Percentiles rank a stretch among this genome's conserved stretches.
Conservation (phyloP, 2,888 invertebrate genomes). For the Limnephilus marmoratus region DNA sequence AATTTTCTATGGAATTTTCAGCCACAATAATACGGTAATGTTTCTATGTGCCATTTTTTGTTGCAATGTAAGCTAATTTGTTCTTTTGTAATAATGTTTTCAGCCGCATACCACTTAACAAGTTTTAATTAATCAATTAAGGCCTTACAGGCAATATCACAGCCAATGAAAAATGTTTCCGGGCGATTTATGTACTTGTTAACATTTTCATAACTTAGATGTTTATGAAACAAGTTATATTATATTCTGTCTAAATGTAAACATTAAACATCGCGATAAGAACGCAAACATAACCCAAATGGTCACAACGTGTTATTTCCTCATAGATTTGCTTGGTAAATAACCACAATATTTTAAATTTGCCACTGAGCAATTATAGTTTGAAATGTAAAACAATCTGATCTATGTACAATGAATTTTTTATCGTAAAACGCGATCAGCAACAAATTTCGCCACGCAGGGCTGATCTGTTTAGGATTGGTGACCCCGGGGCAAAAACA, state of each 20-base stretch:
- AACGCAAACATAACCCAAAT: background rate
- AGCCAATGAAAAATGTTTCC: slow-evolving; percentile 33
- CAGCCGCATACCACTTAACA: background rate
- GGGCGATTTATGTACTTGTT: slow-evolving; percentile 5
- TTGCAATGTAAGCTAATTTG: background rate
- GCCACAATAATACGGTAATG: background rate
- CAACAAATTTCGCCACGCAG: too few species aligned
- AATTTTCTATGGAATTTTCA: background rate
- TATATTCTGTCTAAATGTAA: background rate
- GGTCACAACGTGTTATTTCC: background rate
- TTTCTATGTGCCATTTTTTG: background rate
- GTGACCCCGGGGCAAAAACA: too few species aligned
- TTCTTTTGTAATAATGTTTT: background rate
- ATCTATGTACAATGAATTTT: too few species aligned
- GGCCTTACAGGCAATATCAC: background rate
- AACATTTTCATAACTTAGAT: slow-evolving; percentile 7
- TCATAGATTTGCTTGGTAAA: background rate
- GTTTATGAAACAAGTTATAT: background rate
- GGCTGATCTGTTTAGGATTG: too few species aligned
- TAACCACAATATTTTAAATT: background rate
- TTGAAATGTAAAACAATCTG: background rate
- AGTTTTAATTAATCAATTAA: background rate
- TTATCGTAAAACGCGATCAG: too few species aligned
- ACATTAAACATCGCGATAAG: background rate
- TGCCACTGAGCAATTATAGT: background rate